Percentiles rank a stretch among this genome's conserved stretches.
Evolutionary conservation across 2,113 vertebrate species (phyloP).

Genomic region (Saimiri boliviensis): DNA sequence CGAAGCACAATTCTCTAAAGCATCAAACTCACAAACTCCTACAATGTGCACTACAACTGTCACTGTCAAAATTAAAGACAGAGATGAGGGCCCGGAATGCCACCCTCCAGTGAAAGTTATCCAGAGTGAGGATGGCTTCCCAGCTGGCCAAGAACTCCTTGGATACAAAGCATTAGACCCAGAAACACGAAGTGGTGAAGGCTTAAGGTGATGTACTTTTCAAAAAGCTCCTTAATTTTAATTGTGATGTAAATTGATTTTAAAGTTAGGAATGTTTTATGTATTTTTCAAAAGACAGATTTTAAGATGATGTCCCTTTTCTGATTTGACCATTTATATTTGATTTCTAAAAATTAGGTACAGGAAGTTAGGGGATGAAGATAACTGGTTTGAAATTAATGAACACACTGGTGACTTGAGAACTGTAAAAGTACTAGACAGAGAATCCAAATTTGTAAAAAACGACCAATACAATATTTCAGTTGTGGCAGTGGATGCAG

Average conservation of each 20-base stretch:
- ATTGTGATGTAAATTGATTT: background rate
- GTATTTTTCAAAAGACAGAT: conserved; percentile 12
- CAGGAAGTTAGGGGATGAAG: conserved; percentile 86
- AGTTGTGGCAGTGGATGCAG: conserved; percentile 82
- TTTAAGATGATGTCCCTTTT: background rate
- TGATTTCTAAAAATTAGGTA: conserved; percentile 85
- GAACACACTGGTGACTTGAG: conserved; percentile 85
- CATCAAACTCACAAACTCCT: conserved; percentile 66
- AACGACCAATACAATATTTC: conserved; percentile 86
- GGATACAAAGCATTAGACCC: conserved; percentile 88
- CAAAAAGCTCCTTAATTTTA: conserved; percentile 6
- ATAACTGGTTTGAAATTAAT: conserved; percentile 88
- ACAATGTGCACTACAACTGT: conserved; percentile 85
- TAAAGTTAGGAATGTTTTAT: background rate
- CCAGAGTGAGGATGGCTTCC: conserved; percentile 86
- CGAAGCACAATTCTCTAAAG: conserved; percentile 84
- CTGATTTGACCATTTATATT: background rate
- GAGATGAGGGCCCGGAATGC: conserved; percentile 92
- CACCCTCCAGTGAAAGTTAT: conserved; percentile 79
- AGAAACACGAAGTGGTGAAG: conserved; percentile 86
- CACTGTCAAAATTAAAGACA: conserved; percentile 82
- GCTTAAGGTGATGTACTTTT: conserved; percentile 86
- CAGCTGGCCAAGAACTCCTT: conserved; percentile 83
- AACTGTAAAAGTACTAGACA: conserved; percentile 88
- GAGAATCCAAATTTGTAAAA: conserved; percentile 87